Evolutionary conservation across 2,113 vertebrate genomes (phyloP).

Genomic region (Ochotona curzoniae): DNA sequence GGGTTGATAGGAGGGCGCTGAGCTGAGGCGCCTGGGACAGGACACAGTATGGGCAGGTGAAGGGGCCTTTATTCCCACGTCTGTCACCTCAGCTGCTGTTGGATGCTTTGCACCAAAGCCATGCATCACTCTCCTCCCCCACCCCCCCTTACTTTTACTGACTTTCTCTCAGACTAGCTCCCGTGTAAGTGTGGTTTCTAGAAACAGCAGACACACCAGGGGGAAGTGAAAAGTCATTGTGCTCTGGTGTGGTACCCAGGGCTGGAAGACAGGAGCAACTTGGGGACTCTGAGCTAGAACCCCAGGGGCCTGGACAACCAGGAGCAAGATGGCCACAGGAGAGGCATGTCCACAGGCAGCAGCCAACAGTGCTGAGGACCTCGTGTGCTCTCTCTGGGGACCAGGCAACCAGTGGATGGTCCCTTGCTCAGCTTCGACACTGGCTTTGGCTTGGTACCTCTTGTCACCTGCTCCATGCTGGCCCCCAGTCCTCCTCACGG

Average conservation of each 20-base stretch:
- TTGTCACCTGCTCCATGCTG: background rate
- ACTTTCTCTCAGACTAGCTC: background rate
- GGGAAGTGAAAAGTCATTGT: background rate
- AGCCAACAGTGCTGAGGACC: background rate
- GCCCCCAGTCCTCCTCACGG: no score
- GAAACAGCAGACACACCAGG: background rate
- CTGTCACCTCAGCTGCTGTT: background rate
- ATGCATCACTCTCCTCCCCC: no score
- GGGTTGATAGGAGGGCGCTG: fast-evolving
- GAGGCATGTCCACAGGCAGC: no score
- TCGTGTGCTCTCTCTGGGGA: background rate
- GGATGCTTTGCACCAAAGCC: background rate
- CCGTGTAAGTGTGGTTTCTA: background rate
- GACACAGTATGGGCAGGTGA: background rate
- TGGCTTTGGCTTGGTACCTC: background rate
- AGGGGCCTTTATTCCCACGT: background rate
- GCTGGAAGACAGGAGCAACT: background rate
- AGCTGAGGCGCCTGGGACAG: no score
- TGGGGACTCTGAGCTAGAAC: no score
- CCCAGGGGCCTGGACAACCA: no score
- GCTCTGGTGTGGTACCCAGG: background rate
- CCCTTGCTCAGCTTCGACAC: background rate
- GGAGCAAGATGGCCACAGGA: background rate
- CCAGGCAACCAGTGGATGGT: background rate
- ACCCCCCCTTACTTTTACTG: no score